Percentiles rank a stretch among this genome's conserved stretches.
Conservation (phyloP, 2,888 invertebrate species). For the Parochlus steinenii region DNA sequence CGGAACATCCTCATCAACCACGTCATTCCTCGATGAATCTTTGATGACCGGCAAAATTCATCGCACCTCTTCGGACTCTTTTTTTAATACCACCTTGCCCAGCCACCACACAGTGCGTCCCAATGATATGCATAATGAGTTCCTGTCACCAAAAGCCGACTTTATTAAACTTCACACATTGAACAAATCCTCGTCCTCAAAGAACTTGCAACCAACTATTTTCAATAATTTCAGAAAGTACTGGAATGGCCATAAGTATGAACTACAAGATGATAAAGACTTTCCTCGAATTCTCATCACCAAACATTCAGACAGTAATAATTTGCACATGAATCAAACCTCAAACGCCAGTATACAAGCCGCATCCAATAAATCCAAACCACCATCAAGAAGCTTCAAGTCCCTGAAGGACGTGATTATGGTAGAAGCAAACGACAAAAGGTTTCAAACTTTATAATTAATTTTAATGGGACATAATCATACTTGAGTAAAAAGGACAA, state of each 20-base stretch:
- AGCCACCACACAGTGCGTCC: background rate
- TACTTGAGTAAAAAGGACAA: too few relatives aligned
- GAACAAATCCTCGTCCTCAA: too few relatives aligned
- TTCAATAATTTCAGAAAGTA: conserved; percentile 10
- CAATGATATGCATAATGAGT: conserved; percentile 9
- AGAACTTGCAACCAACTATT: too few relatives aligned
- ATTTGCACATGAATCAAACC: too few relatives aligned
- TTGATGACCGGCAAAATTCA: conserved; percentile 2
- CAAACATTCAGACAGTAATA: conserved; percentile 11
- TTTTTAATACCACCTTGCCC: conserved; percentile 4
- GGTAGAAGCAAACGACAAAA: too few relatives aligned
- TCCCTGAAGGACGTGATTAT: too few relatives aligned
- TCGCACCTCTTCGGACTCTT: conserved; percentile 10
- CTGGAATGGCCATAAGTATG: conserved; percentile 5
- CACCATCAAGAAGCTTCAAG: too few relatives aligned
- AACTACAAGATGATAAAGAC: conserved; percentile 2
- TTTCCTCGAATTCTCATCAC: conserved; percentile 12
- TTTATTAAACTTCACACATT: conserved; percentile 7
- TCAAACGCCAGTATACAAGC: too few relatives aligned
- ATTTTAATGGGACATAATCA: too few relatives aligned
- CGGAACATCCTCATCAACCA: conserved; percentile 10
- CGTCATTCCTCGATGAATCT: conserved; percentile 9
- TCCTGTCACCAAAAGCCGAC: conserved; percentile 10
- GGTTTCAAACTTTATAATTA: too few relatives aligned
- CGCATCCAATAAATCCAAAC: too few relatives aligned